These are phyloP conservation scores for Emberiza fucata DNA, from an alignment of 2,113 vertebrate genomes.

Conservation along the genomic window DNA sequence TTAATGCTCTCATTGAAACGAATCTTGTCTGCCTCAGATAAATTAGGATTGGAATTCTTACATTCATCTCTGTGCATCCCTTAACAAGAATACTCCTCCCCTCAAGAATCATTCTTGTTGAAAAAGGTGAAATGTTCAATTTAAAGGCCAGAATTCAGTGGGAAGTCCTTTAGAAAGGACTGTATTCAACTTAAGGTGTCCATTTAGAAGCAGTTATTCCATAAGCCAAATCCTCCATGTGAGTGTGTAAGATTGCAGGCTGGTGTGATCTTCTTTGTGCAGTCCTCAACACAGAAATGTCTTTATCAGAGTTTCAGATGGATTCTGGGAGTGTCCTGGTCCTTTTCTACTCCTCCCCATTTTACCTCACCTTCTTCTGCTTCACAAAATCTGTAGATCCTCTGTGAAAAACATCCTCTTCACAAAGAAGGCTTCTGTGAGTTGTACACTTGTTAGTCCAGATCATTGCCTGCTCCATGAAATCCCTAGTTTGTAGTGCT, in stretches of 20 bases:
- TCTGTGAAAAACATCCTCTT: not conserved
- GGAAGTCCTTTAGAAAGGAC: not conserved
- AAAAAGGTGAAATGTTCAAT: not conserved
- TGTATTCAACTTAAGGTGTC: not conserved
- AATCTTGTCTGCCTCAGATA: constrained; percentile 2
- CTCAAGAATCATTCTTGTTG: not conserved
- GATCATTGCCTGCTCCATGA: not conserved
- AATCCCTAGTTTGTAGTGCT: not conserved
- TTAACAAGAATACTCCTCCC: not conserved
- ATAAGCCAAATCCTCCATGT: not conserved
- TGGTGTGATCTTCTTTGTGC: not conserved
- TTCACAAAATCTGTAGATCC: not conserved
- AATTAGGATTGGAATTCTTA: not conserved
- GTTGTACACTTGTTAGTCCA: not conserved
- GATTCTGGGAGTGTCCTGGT: not conserved
- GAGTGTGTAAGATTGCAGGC: not conserved
- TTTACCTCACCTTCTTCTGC: not conserved
- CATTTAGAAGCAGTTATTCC: not conserved
- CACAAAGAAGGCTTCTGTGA: not conserved
- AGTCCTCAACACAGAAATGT: not conserved
- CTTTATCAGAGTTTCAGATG: not conserved
- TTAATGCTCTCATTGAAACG: not conserved
- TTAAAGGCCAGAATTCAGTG: not conserved
- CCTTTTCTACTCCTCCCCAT: not conserved
- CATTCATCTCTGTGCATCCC: not conserved